phyloP scores from a whole-genome alignment of 2,797 vertebrate genomes.

The Orientallactaga sibirica region DNA sequence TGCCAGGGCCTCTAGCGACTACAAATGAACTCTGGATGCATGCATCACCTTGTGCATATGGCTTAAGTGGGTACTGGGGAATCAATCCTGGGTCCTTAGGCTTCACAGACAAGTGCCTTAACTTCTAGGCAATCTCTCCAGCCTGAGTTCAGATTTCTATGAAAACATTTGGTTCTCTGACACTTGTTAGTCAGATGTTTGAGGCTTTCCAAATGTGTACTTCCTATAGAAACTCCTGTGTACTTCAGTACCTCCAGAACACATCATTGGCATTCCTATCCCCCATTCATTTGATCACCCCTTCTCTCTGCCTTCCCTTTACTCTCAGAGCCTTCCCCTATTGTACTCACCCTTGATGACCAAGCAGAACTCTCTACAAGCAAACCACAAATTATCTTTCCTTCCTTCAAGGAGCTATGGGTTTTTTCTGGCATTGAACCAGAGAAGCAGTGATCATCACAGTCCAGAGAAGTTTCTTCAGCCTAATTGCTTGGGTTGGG shows the following conservation, averaged over 20 bases:
- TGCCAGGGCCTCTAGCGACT: no score
- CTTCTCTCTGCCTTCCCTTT: neutral
- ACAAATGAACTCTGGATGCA: no score
- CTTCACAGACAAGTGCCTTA: no score
- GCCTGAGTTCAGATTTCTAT: no score
- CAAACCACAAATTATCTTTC: neutral
- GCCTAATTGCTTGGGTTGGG: neutral
- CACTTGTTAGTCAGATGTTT: constrained; percentile 7
- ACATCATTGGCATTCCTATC: neutral
- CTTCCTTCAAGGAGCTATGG: constrained; percentile 3
- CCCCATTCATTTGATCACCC: constrained; percentile 20
- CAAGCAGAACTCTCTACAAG: neutral
- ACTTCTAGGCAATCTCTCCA: no score
- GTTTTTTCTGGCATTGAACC: constrained; percentile 23
- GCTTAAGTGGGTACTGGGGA: no score
- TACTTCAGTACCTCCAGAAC: neutral
- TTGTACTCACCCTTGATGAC: constrained; percentile 33
- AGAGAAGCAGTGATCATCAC: constrained; percentile 12
- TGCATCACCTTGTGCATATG: no score
- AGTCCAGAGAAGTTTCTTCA: constrained; percentile 4
- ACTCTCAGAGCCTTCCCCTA: constrained; percentile 3
- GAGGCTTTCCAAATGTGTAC: constrained; percentile 36
- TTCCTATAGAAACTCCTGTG: constrained; percentile 50
- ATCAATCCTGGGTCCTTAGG: no score
- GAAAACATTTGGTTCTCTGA: neutral